A percentile compares a stretch with the other conserved stretches of the same genome.
Conservation (phyloP, 2,113 vertebrate genomes). For the Aplodontia rufa region DNA sequence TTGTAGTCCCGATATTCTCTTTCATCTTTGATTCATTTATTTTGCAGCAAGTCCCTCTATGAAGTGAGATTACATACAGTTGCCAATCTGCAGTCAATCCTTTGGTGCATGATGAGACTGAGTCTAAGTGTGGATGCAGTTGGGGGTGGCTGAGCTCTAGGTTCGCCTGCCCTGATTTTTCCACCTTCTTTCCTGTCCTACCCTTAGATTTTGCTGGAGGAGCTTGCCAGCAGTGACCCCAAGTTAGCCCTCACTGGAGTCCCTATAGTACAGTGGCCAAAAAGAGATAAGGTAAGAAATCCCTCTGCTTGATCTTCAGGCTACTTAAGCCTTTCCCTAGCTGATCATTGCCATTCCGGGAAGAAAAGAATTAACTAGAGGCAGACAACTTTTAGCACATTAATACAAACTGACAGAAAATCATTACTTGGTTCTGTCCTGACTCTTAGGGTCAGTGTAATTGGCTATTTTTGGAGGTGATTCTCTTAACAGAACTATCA, state of each 20-base stretch:
- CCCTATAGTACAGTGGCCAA: constrained; percentile 97
- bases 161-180: constrained; percentile 58
- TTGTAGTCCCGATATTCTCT: neutral
- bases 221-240: constrained; percentile 90
- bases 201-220: constrained; percentile 89
- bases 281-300: constrained; percentile 90
- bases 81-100: neutral
- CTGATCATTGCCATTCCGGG: neutral
- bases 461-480: constrained; percentile 19
- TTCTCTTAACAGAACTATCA: neutral
- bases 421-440: constrained; percentile 15
- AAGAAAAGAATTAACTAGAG: constrained; percentile 7
- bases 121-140: neutral
- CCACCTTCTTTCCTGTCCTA: neutral
- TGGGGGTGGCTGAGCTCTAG: neutral
- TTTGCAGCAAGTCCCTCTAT: neutral
- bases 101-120: constrained; percentile 34
- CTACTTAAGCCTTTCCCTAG: neutral
- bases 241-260: constrained; percentile 94
- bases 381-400: constrained; percentile 2
- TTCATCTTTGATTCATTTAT: neutral
- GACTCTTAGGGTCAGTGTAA: neutral
- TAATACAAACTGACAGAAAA: constrained; percentile 21
- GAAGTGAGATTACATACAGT: neutral
- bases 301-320: neutral